phyloP scores from a whole-genome alignment of 2,113 vertebrate species.

The Prolemur simus region DNA sequence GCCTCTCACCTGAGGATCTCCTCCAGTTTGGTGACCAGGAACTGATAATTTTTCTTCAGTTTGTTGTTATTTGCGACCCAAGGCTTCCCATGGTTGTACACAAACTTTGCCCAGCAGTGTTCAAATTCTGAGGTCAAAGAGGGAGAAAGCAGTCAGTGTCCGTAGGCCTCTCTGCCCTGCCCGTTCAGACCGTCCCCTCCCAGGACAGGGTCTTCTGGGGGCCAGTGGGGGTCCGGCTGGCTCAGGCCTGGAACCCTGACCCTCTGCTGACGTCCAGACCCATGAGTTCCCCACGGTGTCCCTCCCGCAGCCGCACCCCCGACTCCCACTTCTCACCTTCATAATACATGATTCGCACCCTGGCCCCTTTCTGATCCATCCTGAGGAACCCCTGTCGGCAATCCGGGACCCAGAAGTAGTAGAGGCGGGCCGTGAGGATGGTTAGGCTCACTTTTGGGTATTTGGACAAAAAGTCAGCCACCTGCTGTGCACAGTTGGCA shows the following conservation, averaged over 20 bases:
- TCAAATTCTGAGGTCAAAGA: not conserved
- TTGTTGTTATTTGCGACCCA: not conserved
- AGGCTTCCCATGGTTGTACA: fast-evolving
- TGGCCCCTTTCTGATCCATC: fast-evolving
- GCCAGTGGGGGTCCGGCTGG: not conserved
- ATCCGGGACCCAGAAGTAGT: fast-evolving
- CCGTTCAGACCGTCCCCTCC: not conserved
- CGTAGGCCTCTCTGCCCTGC: not conserved
- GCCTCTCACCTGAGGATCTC: not conserved
- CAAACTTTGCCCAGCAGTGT: not conserved
- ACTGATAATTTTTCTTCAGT: fast-evolving
- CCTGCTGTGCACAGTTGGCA: fast-evolving
- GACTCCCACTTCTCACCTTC: not conserved
- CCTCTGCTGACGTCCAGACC: too few species aligned
- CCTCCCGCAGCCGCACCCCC: fast-evolving
- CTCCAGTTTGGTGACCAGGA: fast-evolving
- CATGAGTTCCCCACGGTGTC: not conserved
- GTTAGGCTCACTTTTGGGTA: fast-evolving
- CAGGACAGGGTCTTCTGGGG: not conserved
- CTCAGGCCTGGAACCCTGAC: not conserved
- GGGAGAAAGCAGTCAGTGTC: not conserved
- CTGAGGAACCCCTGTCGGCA: fast-evolving
- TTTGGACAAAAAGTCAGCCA: fast-evolving
- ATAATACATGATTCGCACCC: not conserved
- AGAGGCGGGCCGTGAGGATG: not conserved